These are phyloP conservation scores for Cotesia congregata DNA, from an alignment of 2,888 invertebrate genomes.

Conservation along the genomic window DNA sequence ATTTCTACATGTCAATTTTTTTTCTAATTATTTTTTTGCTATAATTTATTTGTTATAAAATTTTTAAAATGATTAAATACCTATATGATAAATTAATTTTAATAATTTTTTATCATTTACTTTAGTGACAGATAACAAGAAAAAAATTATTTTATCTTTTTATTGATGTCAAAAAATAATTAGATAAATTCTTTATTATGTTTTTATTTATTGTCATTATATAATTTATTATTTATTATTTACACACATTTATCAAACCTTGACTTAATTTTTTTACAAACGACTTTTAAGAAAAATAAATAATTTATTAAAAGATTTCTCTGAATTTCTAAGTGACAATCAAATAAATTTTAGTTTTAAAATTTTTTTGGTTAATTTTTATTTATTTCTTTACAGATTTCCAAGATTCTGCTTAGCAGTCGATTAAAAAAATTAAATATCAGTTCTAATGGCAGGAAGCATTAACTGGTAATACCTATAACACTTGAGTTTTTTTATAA, in stretches of 20 bases:
- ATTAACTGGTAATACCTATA: background rate
- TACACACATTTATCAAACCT: background rate
- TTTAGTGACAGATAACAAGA: background rate
- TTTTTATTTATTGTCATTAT: constrained; percentile 1
- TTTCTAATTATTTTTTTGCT: no score
- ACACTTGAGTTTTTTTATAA: background rate
- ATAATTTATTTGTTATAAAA: no score
- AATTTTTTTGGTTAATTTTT: background rate
- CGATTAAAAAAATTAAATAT: background rate
- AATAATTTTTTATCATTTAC: background rate
- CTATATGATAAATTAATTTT: no score
- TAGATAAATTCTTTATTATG: constrained; percentile 4
- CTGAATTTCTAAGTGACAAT: background rate
- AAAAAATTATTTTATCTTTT: constrained; percentile 48
- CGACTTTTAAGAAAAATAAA: background rate
- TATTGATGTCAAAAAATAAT: constrained; percentile 57
- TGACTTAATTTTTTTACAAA: background rate
- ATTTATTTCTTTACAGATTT: background rate
- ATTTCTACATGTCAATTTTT: no score
- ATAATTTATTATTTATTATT: constrained; percentile 11
- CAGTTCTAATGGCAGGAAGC: background rate
- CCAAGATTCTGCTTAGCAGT: background rate
- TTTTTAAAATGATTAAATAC: no score
- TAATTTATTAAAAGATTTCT: background rate
- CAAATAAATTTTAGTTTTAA: background rate